Evolutionary conservation across 2,113 vertebrate species (phyloP).

Genomic region (Anoplopoma fimbria): DNA sequence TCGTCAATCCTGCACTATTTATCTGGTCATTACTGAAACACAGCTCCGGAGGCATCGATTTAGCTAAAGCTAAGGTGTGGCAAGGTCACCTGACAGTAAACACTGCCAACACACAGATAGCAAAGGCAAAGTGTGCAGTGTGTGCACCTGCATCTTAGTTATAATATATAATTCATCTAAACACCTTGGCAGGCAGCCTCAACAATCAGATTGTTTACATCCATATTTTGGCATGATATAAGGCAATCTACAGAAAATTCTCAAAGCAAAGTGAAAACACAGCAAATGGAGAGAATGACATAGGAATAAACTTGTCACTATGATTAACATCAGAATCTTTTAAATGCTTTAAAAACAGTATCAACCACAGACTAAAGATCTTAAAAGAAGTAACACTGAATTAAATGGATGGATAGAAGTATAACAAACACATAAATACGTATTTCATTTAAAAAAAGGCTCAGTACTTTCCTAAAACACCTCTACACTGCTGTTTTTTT

Average conservation of each 20-base stretch:
- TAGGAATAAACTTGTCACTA: neutral
- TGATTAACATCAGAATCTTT: neutral
- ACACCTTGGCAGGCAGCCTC: neutral
- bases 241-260: neutral
- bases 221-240: neutral
- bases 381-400: neutral
- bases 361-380: neutral
- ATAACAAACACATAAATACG: neutral
- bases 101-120: neutral
- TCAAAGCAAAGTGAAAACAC: neutral
- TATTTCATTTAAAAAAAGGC: neutral
- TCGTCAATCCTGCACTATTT: conserved; percentile 37
- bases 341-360: neutral
- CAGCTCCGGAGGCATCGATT: conserved; percentile 34
- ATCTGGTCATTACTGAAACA: conserved; percentile 31
- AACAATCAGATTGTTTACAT: neutral
- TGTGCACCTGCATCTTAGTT: neutral
- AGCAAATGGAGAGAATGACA: neutral
- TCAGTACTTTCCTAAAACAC: neutral
- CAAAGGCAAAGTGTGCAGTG: neutral
- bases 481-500: neutral
- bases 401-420: neutral
- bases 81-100: conserved; percentile 49
- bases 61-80: conserved; percentile 33
- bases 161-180: neutral